These are phyloP conservation scores for Homarus americanus DNA, from an alignment of 1,140 invertebrate species.

Conservation along the genomic window DNA sequence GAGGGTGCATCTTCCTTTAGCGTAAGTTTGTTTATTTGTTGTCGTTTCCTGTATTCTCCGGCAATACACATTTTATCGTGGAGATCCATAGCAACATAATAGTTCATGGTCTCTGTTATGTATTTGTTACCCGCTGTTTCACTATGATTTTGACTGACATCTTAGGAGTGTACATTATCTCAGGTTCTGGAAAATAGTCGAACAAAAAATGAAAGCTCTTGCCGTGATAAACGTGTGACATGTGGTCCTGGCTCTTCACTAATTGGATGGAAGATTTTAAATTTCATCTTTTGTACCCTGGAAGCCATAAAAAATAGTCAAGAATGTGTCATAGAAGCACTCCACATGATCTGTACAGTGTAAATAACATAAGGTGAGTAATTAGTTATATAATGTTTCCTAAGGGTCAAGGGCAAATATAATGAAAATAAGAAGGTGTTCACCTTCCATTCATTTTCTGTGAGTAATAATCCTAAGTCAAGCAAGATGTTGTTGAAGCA, in stretches of 20 bases:
- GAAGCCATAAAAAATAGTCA: neutral
- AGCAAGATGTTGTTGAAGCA: constrained; percentile 58
- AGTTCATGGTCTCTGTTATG: neutral
- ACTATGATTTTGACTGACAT: constrained; percentile 6
- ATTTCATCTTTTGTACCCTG: neutral
- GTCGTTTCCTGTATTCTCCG: neutral
- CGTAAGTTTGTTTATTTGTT: neutral
- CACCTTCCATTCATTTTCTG: constrained; percentile 18
- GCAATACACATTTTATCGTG: neutral
- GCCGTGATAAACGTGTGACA: neutral
- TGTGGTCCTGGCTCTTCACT: neutral
- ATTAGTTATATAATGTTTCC: constrained; percentile 16
- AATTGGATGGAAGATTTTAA: neutral
- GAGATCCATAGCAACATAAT: neutral
- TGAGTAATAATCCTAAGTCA: constrained; percentile 50
- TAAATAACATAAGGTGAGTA: constrained; percentile 27
- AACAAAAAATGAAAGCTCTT: neutral
- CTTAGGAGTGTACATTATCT: constrained; percentile 47
- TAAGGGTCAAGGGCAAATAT: neutral
- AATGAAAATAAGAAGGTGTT: neutral
- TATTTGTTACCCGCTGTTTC: neutral
- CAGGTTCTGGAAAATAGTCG: neutral
- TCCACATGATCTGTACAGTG: constrained; percentile 35
- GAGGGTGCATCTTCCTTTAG: neutral
- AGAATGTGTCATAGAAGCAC: constrained; percentile 14